Base-by-base conservation (phyloP, 2,888 invertebrate genomes). In the Cotesia congregata region DNA sequence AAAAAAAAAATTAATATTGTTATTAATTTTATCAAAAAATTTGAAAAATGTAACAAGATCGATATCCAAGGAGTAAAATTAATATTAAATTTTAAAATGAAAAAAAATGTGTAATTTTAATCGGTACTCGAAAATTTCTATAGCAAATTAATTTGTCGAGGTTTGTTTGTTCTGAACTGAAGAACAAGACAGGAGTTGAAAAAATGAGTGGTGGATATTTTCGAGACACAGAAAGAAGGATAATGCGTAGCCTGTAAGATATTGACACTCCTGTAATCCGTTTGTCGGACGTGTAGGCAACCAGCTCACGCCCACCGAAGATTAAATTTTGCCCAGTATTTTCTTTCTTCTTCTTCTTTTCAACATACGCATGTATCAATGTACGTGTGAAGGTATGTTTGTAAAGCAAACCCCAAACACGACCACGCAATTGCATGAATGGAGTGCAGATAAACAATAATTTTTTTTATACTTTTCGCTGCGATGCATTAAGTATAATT, bases 191-290 rank as follows among this genome's bases (percentile, higher is more conserved):
- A 65, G 65, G 20, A 65, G 65, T 20, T 20, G 15, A 65, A 65
- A 65, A 65, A 65, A 65, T 30, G 12, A 65, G 30, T 50, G 50
- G 12, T 50, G 50, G 7, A 50, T 50, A 50, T 50, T 50, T 38
- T 65, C 30, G 9, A 72, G 76, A 75, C 77, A 77, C 67, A 72
- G 77, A 80, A 80, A 83, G 78, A 82, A 80, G 82, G 83, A 85
- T 86, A 87, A 85, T 84, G 85, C 84, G 83, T 83, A 85, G 81
- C 85, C 82, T 83, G 84, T 87, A 86, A 88, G 88, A 88, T 88
- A 88, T 88, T 88, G 88, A 88, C 88, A 88, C 87, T 88, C 86
- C 84, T 85, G 88, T 88, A 88, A 88, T 88, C 87, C 87, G 87
- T 88, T 88, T 88, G 88, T 87, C 88, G 88, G 88, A 86, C 86